phyloP scores from a whole-genome alignment of 1,140 invertebrate genomes.

The Sycobia sp. region DNA sequence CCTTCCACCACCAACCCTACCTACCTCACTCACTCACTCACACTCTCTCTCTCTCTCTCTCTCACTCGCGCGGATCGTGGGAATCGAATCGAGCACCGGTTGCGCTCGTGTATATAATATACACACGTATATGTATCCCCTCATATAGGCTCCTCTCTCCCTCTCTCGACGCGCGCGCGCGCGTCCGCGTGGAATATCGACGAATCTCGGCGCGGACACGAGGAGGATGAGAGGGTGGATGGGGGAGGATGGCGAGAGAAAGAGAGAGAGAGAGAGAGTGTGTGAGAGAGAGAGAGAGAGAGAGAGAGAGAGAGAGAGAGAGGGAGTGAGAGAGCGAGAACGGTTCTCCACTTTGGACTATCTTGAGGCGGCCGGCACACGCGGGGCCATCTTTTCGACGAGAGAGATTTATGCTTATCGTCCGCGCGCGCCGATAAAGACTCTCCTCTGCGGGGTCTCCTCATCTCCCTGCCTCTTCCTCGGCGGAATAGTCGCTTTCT shows the following conservation, averaged over 20 bases:
- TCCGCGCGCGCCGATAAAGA: slow-evolving; percentile 14
- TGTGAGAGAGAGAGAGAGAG: neutral
- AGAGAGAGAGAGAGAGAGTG: neutral
- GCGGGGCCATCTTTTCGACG: neutral
- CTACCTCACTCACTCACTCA: slow-evolving; percentile 37
- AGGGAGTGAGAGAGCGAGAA: neutral
- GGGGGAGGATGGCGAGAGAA: no score
- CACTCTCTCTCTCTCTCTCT: slow-evolving; percentile 1
- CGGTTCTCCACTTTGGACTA: slow-evolving; percentile 19
- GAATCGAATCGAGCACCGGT: slow-evolving; percentile 35
- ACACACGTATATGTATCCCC: no score
- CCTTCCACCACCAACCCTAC: no score
- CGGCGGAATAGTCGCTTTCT: no score
- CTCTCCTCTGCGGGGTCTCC: neutral
- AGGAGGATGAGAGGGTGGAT: no score
- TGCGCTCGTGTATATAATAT: slow-evolving; percentile 32
- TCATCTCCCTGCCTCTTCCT: slow-evolving; percentile 37
- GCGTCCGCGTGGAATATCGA: slow-evolving; percentile 14
- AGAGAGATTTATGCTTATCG: slow-evolving; percentile 32
- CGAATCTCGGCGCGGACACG: neutral
- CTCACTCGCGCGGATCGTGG: slow-evolving; percentile 35
- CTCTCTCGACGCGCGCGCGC: no score
- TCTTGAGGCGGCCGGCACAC: slow-evolving; percentile 13
- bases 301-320: slow-evolving; percentile 1
- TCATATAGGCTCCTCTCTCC: no score